Evolutionary conservation across 1,140 invertebrate genomes (phyloP), one percentile per base, ranked within the genome.

Genomic region (Neodiprion virginianus): DNA sequence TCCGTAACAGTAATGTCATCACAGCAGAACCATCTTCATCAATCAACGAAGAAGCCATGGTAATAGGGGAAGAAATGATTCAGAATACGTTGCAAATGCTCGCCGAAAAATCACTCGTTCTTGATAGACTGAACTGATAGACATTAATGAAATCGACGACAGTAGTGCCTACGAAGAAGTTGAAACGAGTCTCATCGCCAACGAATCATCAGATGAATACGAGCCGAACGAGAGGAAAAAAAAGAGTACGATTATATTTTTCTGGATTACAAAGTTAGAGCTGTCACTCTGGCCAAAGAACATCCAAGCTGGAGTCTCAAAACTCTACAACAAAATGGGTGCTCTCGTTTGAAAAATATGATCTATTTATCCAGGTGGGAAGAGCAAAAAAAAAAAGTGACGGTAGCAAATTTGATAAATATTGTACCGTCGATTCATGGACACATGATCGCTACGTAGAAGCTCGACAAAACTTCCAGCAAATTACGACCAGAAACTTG

Each of bases 181-280:
- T 14, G 50, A 53, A 53, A n/a, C 2, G 10, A n/a, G 50, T 10
- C n/a, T 14, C 50, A 11, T 14, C 1, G 10, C 50, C 1, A 21
- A 21, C 17, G 50, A 53, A 53, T 11, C 50, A 53, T 10, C 10
- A 10, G 50, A 53, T 1, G 50, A 53, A 11, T 53, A 53, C 50
- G 1, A 74, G 75, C 65, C 48, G 14, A 72, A 77, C 28, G 17
- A 28, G 10, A 76, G 75, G 69, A 67, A 79, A 79, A 76, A 69
- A 70, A 50, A 79, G 76, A 71, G 17, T 21, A 21, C 17, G 17
- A 21, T 0, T 21, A 21, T 21, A 21, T 21, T 21, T 0, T 0
- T 21, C 17, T 21, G 17, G 17, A 21, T 21, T 21, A 21, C 17
- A 21, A 21, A 21, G 17, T 21, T 21, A 21, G 17, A 21, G 71